Evolutionary conservation across 1,140 invertebrate genomes (phyloP).

Genomic region (Atta cephalotes): DNA sequence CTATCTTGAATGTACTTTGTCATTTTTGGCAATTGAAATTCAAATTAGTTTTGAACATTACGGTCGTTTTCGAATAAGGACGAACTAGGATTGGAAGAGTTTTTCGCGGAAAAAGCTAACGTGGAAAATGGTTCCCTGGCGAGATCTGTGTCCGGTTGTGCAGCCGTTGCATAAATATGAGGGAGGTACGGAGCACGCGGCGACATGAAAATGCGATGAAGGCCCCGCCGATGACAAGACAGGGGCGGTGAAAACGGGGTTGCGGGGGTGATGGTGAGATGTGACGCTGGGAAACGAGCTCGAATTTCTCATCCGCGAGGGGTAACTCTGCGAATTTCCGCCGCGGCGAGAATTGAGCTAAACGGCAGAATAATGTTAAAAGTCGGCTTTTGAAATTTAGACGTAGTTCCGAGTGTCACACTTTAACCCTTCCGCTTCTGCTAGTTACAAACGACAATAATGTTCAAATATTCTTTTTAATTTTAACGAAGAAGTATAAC

Average conservation of each 20-base stretch:
- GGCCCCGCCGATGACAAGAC: constrained; percentile 71
- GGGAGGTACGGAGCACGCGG: constrained; percentile 70
- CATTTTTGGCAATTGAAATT: constrained; percentile 69
- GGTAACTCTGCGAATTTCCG: constrained; percentile 49
- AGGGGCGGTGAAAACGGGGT: constrained; percentile 44
- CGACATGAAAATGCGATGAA: constrained; percentile 78
- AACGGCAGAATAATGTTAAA: constrained; percentile 60
- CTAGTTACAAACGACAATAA: neutral
- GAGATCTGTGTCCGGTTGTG: constrained; percentile 75
- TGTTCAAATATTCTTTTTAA: constrained; percentile 39
- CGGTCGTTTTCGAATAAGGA: constrained; percentile 63
- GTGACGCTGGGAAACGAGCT: constrained; percentile 41
- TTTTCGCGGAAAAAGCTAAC: constrained; percentile 66
- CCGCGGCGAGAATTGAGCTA: constrained; percentile 48
- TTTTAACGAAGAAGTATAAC: neutral
- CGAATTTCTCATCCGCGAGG: constrained; percentile 65
- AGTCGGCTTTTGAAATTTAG: constrained; percentile 69
- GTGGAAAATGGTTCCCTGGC: constrained; percentile 71
- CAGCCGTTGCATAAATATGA: constrained; percentile 78
- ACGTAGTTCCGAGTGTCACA: constrained; percentile 63
- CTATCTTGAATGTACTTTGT: neutral
- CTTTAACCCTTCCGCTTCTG: constrained; percentile 31
- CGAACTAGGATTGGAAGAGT: constrained; percentile 25
- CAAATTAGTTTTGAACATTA: constrained; percentile 66
- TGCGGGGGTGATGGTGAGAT: constrained; percentile 28